A percentile compares a stretch with the other conserved stretches of the same genome.
phyloP scores from a whole-genome alignment of 2,113 vertebrate species.

The Protobothrops mucrosquamatus region DNA sequence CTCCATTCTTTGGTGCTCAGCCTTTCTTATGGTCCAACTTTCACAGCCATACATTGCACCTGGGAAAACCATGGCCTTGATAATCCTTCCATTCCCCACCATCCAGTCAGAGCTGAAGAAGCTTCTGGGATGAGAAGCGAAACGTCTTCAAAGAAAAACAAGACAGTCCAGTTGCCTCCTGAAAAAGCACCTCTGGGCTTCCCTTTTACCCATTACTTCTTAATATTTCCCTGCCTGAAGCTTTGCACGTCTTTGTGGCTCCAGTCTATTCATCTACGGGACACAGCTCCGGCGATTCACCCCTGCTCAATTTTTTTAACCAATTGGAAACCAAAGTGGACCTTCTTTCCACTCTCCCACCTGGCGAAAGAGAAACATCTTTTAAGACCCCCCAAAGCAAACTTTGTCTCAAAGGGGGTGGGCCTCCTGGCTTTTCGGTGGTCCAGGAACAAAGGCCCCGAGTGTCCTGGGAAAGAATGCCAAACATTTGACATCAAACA shows the following conservation, averaged over 20 bases:
- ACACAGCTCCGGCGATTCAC: background rate
- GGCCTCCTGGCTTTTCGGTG: background rate
- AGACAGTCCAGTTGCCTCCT: no score
- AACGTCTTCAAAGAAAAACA: no score
- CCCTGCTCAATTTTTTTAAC: fast-evolving
- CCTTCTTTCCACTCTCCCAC: background rate
- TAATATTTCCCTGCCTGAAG: background rate
- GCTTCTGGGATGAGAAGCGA: no score
- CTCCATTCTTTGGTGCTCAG: no score
- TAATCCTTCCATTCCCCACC: no score
- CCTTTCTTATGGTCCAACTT: no score
- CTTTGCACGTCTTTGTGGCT: background rate
- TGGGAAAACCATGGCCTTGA: no score
- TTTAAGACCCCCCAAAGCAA: background rate
- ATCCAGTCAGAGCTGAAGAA: no score
- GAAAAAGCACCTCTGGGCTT: no score
- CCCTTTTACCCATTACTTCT: background rate
- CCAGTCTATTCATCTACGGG: background rate
- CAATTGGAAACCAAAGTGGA: conserved; percentile 45
- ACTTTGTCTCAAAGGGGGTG: conserved; percentile 18
- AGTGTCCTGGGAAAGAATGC: conserved; percentile 57
- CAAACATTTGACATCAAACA: conserved; percentile 58
- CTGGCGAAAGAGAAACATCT: fast-evolving
- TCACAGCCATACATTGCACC: no score
- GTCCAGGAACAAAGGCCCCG: conserved; percentile 55